These are phyloP conservation scores for Nematolebias whitei DNA, from an alignment of 2,113 vertebrate genomes.

Conservation along the genomic window DNA sequence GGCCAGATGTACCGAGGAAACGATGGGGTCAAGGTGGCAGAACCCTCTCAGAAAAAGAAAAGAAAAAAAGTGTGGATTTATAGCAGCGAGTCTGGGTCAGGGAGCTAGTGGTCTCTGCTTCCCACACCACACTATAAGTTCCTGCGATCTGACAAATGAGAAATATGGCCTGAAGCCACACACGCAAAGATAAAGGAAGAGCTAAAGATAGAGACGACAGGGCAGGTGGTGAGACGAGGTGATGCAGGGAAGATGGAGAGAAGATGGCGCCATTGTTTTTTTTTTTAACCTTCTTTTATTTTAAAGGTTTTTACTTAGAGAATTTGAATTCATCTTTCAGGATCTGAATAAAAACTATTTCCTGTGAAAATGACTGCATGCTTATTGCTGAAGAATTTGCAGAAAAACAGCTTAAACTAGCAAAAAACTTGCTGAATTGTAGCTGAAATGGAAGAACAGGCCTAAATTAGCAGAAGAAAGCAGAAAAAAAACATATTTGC, in stretches of 20 bases:
- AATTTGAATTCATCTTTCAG: not conserved
- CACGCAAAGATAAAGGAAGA: conserved; percentile 25
- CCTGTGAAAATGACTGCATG: too few relatives aligned
- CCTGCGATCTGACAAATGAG: conserved; percentile 57
- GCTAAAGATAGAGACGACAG: conserved; percentile 51
- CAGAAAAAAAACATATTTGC: too few relatives aligned
- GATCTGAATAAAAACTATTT: not conserved
- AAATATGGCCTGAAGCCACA: conserved; percentile 51
- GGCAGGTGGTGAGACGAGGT: conserved; percentile 8
- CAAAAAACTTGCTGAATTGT: too few relatives aligned
- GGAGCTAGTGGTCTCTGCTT: conserved; percentile 38
- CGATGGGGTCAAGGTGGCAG: conserved; percentile 48
- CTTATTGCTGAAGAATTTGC: too few relatives aligned
- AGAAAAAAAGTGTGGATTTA: conserved; percentile 51
- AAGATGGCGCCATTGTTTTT: conserved; percentile 23
- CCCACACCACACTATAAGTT: conserved; percentile 58
- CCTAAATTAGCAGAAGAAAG: too few relatives aligned
- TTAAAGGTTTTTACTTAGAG: conserved; percentile 20
- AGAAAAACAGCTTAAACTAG: too few relatives aligned
- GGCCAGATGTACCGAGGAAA: conserved; percentile 46
- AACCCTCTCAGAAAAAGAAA: not conserved
- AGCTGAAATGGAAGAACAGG: too few relatives aligned
- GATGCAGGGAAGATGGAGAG: not conserved
- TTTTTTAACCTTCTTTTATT: conserved; percentile 6
- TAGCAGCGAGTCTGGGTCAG: conserved; percentile 53